Percentiles rank a stretch among this genome's conserved stretches.
phyloP scores from a whole-genome alignment of 2,888 invertebrate species.

The Boloria selene region DNA sequence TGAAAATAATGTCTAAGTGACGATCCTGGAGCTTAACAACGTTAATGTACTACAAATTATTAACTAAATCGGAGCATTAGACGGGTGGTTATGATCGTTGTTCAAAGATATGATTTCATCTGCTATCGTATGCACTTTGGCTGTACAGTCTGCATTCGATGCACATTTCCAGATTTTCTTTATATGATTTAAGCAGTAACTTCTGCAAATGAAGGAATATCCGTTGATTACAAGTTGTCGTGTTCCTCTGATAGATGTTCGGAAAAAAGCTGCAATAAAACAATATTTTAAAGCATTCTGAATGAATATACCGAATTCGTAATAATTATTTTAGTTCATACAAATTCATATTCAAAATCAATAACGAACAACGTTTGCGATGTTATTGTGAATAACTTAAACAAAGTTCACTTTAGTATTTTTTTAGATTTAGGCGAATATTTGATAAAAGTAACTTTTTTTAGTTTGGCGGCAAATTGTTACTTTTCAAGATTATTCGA shows the following conservation, averaged over 20 bases:
- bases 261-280: slow-evolving; percentile 61
- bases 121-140: slow-evolving; percentile 61
- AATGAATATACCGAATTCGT: background rate
- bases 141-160: slow-evolving; percentile 59
- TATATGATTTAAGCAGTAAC: slow-evolving; percentile 57
- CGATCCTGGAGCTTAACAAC: too few relatives aligned
- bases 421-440: too few relatives aligned
- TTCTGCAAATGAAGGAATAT: slow-evolving; percentile 62
- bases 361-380: too few relatives aligned
- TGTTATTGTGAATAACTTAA: too few relatives aligned
- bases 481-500: too few relatives aligned
- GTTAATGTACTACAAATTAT: background rate
- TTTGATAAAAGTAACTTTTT: too few relatives aligned
- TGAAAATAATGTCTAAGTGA: too few relatives aligned
- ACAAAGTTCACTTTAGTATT: background rate
- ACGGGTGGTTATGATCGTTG: slow-evolving; percentile 58
- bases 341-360: too few relatives aligned
- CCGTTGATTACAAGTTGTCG: slow-evolving; percentile 62
- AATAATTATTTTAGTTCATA: background rate
- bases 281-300: slow-evolving; percentile 6
- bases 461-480: too few relatives aligned
- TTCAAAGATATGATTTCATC: slow-evolving; percentile 56
- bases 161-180: slow-evolving; percentile 69
- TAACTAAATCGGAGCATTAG: slow-evolving; percentile 30
- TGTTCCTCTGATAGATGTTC: slow-evolving; percentile 59